Conservation (phyloP, 2,888 invertebrate species). For the Merodon equestris region DNA sequence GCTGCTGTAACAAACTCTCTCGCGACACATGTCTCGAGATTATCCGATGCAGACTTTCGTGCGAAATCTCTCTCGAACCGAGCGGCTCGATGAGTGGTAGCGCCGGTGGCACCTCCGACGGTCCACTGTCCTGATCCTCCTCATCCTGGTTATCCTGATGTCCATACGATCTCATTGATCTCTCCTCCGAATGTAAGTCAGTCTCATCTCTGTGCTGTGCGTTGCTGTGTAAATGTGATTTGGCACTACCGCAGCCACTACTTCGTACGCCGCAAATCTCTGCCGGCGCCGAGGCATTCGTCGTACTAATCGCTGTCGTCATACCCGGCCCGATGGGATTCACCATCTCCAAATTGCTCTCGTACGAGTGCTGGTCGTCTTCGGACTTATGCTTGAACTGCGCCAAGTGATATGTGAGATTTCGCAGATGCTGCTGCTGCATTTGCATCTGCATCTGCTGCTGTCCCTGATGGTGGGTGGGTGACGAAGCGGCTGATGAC, state of each 20-base stretch:
- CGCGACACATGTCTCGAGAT: conserved; percentile 80
- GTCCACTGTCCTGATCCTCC: conserved; percentile 89
- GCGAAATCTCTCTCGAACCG: conserved; percentile 89
- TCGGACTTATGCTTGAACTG: conserved; percentile 81
- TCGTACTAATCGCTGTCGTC: conserved; percentile 77
- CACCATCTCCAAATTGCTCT: conserved; percentile 79
- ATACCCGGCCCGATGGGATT: conserved; percentile 83
- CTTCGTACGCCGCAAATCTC: conserved; percentile 70
- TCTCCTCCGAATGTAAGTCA: conserved; percentile 76
- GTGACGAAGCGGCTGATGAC: conserved; percentile 80
- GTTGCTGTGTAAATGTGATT: conserved; percentile 55
- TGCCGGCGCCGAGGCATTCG: conserved; percentile 72
- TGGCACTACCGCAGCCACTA: conserved; percentile 61
- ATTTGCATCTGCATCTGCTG: conserved; percentile 69
- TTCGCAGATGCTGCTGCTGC: conserved; percentile 79
- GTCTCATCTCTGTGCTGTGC: conserved; percentile 77
- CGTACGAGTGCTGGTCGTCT: conserved; percentile 78
- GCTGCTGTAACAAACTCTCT: conserved; percentile 83
- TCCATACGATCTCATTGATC: conserved; percentile 71
- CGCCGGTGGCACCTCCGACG: conserved; percentile 90
- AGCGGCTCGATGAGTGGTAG: conserved; percentile 88
- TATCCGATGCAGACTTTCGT: conserved; percentile 86
- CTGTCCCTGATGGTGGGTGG: conserved; percentile 71
- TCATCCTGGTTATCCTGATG: conserved; percentile 80
- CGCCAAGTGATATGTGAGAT: conserved; percentile 81